Base-by-base conservation (phyloP, 2,888 invertebrate species). In the Oscheius onirici region DNA sequence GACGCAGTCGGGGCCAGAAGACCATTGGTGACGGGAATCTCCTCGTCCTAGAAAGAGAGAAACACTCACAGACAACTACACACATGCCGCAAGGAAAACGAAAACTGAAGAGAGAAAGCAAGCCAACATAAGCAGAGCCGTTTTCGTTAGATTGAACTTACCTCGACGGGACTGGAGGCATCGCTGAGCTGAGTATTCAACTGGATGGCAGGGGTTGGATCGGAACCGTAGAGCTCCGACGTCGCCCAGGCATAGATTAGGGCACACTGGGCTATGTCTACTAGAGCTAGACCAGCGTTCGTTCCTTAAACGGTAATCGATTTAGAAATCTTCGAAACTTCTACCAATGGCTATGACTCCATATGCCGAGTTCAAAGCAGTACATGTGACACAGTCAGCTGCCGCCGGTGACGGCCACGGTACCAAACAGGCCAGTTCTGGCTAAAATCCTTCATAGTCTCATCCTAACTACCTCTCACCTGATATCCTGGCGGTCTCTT, bases 341-440 rank as follows among this genome's bases (percentile, higher is more conserved):
- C 74, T 73, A 70, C 81, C 86, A 26, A 86, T 74, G 1, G 85
- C 86, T 34, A 86, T 66, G 10, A 99, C 91, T 90, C 96, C 96
- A 90, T 95, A 97, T 72, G 94, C 94, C 85, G 97, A 95, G 91
- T 96, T 97, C 89, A 99, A 91, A 86, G 94, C 92, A 88, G 97
- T 92, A 80, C 95, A 92, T 83, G 94, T 92, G 88, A 97, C 92
- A 88, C 92, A 92, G 89, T 93, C 92, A 84, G 95, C 92, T 86
- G 93, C 92, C 90, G 92, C 92, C 15, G 77, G 72, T 3, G 78
- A 76, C 11, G 75, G 74, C 87, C 93, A 93, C 65, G 92, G 93
- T 86, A 97, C 94, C 87, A 97, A 90, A 89, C 96, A 96, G 82
- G 96, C 94, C 80, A 99, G 91, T 87, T 95, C 93, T 60, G 95